phyloP scores from a whole-genome alignment of 2,888 invertebrate genomes.

The Lycia hirtaria region DNA sequence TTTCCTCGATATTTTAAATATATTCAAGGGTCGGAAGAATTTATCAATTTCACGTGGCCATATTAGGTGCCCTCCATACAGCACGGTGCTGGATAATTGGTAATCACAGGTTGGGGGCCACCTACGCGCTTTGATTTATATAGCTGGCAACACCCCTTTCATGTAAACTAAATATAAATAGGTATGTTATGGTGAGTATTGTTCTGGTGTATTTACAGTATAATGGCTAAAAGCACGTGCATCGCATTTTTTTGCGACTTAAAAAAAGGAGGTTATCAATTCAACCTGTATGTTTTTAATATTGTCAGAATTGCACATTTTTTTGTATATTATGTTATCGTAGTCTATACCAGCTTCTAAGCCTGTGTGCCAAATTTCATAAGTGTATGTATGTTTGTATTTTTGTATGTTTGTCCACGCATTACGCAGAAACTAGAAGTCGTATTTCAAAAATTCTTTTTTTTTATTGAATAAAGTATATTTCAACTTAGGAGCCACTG shows the following conservation, averaged over 20 bases:
- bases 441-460: no score
- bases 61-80: slow-evolving; percentile 51
- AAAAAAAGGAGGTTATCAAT: not conserved
- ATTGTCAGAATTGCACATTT: no score
- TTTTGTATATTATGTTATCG: no score
- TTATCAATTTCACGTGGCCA: slow-evolving; percentile 57
- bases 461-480: no score
- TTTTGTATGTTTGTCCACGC: no score
- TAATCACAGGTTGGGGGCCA: slow-evolving; percentile 76
- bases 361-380: no score
- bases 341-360: no score
- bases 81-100: slow-evolving; percentile 70
- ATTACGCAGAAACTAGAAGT: no score
- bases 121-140: slow-evolving; percentile 77
- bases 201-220: slow-evolving; percentile 2
- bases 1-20: not conserved
- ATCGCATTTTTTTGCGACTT: no score
- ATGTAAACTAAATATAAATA: not conserved
- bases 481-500: no score
- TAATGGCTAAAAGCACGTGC: not conserved
- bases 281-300: no score
- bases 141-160: slow-evolving; percentile 7
- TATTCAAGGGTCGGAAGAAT: not conserved
- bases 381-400: no score
- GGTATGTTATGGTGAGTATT: not conserved